These are phyloP conservation scores for Cecropterus lyciades DNA, from an alignment of 1,140 invertebrate species.

Conservation along the genomic window DNA sequence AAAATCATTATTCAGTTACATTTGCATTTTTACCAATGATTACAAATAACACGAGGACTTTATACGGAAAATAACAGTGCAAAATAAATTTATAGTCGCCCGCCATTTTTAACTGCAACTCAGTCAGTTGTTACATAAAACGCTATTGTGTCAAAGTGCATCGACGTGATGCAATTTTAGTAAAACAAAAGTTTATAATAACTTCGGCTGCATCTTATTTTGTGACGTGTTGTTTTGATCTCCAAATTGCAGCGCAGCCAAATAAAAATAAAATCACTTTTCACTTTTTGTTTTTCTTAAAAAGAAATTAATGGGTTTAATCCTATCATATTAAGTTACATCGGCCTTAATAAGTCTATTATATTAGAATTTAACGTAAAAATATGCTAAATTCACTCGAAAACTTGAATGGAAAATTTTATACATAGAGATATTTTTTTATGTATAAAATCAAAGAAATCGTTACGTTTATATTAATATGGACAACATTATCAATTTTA, in stretches of 20 bases:
- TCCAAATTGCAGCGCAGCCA: constrained; percentile 6
- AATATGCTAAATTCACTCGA: not conserved
- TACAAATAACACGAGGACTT: constrained; percentile 45
- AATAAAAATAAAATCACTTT: constrained; percentile 5
- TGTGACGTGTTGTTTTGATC: constrained; percentile 10
- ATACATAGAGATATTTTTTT: no score
- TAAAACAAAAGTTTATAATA: not conserved
- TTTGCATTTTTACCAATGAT: constrained; percentile 63
- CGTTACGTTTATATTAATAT: no score
- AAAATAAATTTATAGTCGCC: constrained; percentile 4
- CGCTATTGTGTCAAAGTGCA: not conserved
- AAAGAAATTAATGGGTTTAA: constrained; percentile 19
- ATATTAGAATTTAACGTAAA: constrained; percentile 2
- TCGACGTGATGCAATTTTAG: not conserved
- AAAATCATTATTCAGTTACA: constrained; percentile 67
- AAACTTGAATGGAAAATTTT: no score
- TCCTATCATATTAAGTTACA: constrained; percentile 1
- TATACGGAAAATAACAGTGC: constrained; percentile 30
- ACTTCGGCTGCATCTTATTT: not conserved
- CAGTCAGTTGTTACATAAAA: not conserved
- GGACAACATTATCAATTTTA: no score
- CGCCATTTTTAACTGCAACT: not conserved
- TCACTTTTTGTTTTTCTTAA: not conserved
- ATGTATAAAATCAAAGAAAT: no score
- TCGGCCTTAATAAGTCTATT: constrained; percentile 5